Evolutionary conservation across 2,797 vertebrate species (phyloP).

Genomic region (Erpetoichthys calabaricus): DNA sequence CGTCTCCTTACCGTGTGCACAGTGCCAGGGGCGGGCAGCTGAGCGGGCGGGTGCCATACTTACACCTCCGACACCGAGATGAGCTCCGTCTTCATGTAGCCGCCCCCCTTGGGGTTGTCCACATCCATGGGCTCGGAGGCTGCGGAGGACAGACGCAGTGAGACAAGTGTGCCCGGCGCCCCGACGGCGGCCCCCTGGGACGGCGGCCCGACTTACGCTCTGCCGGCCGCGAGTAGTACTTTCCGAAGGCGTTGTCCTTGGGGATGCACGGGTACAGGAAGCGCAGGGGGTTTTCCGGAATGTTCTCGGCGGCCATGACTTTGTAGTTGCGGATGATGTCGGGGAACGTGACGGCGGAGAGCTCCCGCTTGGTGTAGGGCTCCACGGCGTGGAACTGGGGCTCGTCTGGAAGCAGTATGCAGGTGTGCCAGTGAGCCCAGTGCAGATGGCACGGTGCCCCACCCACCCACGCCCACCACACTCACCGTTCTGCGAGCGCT

Average conservation of each 20-base stretch:
- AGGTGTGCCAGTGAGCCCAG: conserved; percentile 16
- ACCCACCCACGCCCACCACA: background rate
- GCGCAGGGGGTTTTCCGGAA: conserved; percentile 85
- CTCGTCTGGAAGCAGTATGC: conserved; percentile 38
- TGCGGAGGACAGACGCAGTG: conserved; percentile 21
- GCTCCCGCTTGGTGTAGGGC: conserved; percentile 89
- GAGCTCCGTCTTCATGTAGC: conserved; percentile 89
- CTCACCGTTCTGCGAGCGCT: conserved; percentile 43
- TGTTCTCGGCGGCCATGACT: conserved; percentile 91
- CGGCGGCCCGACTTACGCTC: conserved; percentile 52
- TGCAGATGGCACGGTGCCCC: conserved; percentile 25
- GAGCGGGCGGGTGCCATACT: conserved; percentile 31
- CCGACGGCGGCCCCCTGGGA: background rate
- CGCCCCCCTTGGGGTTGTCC: conserved; percentile 50
- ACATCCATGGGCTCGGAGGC: conserved; percentile 81
- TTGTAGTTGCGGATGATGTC: conserved; percentile 95
- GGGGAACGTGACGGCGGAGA: conserved; percentile 76
- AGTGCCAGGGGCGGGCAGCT: too few relatives aligned
- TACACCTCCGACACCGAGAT: conserved; percentile 96
- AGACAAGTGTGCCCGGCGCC: background rate
- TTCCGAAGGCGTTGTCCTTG: conserved; percentile 86
- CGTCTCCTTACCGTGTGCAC: background rate
- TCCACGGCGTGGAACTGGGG: conserved; percentile 78
- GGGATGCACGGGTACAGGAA: conserved; percentile 74
- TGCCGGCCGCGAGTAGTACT: conserved; percentile 81